Conservation (phyloP, 2,888 invertebrate genomes). For the Heliconius cydno region DNA sequence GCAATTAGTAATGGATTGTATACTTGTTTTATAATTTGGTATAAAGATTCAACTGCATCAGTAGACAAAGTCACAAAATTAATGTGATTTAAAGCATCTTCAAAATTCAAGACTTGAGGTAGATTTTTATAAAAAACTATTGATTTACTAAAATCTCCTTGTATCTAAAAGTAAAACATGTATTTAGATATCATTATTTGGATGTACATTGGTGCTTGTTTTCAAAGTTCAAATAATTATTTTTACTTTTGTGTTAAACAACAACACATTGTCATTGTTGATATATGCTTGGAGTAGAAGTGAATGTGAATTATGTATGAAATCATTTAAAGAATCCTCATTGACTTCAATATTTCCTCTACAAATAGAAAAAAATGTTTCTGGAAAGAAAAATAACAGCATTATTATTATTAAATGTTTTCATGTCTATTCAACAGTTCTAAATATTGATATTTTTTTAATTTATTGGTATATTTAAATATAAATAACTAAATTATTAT, state of each 20-base stretch:
- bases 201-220: neutral
- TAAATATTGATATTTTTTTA: neutral
- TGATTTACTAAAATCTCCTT: constrained; percentile 62
- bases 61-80: constrained; percentile 71
- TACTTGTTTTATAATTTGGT: constrained; percentile 72
- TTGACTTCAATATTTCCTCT: constrained; percentile 57
- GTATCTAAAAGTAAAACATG: constrained; percentile 60
- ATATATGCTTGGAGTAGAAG: constrained; percentile 64
- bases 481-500: neutral
- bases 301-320: constrained; percentile 70
- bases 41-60: constrained; percentile 72
- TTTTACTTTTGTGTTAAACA: constrained; percentile 54
- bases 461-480: neutral
- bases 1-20: constrained; percentile 71
- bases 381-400: constrained; percentile 57
- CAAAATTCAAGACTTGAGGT: constrained; percentile 57
- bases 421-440: neutral
- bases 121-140: constrained; percentile 74
- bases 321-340: constrained; percentile 67
- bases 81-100: constrained; percentile 62
- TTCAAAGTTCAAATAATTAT: neutral
- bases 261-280: constrained; percentile 54
- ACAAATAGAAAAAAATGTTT: constrained; percentile 61
- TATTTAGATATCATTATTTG: neutral
- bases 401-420: neutral